phyloP scores from a whole-genome alignment of 2,113 vertebrate genomes.

The Cinclus cinclus region DNA sequence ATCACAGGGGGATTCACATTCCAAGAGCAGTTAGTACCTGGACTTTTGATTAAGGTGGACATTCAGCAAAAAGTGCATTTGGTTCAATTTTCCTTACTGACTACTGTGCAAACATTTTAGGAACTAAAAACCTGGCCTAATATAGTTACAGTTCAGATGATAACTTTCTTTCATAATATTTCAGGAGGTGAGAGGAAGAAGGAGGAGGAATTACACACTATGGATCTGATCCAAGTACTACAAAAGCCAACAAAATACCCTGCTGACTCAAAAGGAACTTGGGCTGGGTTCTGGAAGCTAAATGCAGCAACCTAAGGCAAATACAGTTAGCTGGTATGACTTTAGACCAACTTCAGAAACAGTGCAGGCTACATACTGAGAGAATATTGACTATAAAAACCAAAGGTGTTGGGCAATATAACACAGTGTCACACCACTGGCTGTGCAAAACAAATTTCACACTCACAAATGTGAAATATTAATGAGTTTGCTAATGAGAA shows the following conservation, averaged over 20 bases:
- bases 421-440: neutral
- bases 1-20: neutral
- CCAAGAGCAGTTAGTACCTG: neutral
- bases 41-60: slow-evolving; percentile 6
- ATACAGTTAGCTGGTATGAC: neutral
- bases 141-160: neutral
- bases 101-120: neutral
- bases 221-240: neutral
- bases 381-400: neutral
- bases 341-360: neutral
- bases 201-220: neutral
- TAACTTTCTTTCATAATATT: neutral
- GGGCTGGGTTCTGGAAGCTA: neutral
- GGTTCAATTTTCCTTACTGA: neutral
- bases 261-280: neutral
- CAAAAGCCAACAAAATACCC: neutral
- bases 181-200: neutral
- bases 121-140: neutral
- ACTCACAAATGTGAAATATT: neutral
- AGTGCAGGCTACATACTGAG: neutral
- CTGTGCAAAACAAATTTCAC: neutral
- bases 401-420: neutral
- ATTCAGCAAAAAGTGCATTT: neutral
- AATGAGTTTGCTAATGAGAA: neutral
- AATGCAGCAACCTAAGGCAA: neutral